phyloP scores from a whole-genome alignment of 1,140 invertebrate genomes.

The Ganaspis sp. region DNA sequence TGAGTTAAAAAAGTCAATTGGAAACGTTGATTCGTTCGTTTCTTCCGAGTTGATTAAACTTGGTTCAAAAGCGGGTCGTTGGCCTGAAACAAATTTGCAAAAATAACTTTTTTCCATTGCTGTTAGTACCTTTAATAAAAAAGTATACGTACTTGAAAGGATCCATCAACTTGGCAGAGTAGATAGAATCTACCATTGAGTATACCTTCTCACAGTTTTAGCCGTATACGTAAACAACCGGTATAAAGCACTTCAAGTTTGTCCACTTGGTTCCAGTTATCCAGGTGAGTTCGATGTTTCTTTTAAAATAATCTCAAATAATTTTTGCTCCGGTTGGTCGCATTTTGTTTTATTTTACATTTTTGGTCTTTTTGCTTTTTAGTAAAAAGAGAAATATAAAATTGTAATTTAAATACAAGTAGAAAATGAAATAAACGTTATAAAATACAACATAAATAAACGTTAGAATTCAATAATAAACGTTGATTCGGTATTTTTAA shows the following conservation, averaged over 20 bases:
- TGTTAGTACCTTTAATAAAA: background rate
- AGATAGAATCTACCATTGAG: conserved; percentile 8
- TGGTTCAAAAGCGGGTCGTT: background rate
- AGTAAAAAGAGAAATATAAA: too few species aligned
- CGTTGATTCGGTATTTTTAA: too few species aligned
- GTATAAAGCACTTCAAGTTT: background rate
- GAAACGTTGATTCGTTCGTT: conserved; percentile 48
- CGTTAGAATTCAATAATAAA: too few species aligned
- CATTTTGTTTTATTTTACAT: too few species aligned
- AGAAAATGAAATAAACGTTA: too few species aligned
- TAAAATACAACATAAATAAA: too few species aligned
- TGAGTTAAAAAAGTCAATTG: conserved; percentile 66
- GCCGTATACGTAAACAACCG: conserved; percentile 18
- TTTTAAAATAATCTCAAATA: background rate
- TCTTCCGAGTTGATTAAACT: conserved; percentile 47
- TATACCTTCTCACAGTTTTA: conserved; percentile 22
- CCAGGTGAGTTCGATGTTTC: background rate
- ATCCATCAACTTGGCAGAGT: background rate
- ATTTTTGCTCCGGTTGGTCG: too few species aligned
- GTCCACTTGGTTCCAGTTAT: background rate
- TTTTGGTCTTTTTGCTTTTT: too few species aligned
- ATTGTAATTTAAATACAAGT: too few species aligned
- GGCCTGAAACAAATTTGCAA: background rate
- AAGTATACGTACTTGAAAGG: background rate
- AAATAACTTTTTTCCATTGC: conserved; percentile 11